phyloP scores from a whole-genome alignment of 2,113 vertebrate species.

The Papio anubis region DNA sequence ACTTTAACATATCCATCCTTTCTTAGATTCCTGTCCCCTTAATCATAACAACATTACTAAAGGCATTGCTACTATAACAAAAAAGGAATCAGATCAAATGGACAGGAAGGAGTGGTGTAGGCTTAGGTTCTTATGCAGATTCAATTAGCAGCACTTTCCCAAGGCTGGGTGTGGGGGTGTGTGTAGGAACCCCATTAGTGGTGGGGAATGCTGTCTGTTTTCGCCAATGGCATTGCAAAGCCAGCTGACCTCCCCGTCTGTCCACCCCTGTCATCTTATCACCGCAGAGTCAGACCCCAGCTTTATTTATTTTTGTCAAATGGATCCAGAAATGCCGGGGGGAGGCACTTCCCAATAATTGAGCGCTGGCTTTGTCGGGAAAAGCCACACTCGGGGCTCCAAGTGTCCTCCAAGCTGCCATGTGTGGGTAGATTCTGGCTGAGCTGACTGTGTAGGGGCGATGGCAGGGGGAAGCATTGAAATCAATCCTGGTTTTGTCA shows the following conservation, averaged over 20 bases:
- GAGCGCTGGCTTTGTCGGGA: slow-evolving; percentile 46
- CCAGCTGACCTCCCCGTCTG: background rate
- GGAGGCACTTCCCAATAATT: background rate
- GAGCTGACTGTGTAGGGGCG: background rate
- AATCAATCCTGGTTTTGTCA: background rate
- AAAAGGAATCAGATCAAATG: background rate
- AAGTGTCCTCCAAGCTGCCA: background rate
- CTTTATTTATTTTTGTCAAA: slow-evolving; percentile 44
- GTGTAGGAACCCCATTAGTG: background rate
- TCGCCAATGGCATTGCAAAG: background rate
- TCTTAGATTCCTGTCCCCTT: background rate
- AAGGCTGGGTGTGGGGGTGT: background rate
- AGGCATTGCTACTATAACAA: background rate
- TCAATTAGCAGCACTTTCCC: background rate
- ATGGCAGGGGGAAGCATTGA: background rate
- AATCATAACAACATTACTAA: background rate
- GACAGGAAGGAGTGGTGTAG: background rate
- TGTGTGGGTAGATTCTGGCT: background rate
- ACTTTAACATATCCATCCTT: background rate
- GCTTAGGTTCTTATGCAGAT: background rate
- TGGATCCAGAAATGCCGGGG: background rate
- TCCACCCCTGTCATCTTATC: background rate
- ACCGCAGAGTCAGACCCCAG: background rate
- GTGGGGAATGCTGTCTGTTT: background rate
- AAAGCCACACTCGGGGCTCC: slow-evolving; percentile 56